phyloP scores from a whole-genome alignment of 2,113 vertebrate genomes.

The Chloroceryle aenea region DNA sequence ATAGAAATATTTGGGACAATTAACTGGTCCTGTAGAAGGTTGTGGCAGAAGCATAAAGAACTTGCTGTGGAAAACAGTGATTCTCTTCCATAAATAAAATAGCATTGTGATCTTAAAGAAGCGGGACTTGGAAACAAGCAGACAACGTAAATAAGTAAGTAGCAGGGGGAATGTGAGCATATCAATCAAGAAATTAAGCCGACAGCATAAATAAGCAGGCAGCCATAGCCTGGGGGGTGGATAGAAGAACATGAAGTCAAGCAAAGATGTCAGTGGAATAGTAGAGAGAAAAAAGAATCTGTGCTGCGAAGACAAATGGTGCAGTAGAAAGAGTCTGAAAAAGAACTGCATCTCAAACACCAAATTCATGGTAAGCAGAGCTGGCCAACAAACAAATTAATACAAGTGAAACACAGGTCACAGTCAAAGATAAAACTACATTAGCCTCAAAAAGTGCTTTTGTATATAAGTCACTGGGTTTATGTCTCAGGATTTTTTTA shows the following conservation, averaged over 20 bases:
- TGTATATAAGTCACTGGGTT: neutral
- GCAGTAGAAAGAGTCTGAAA: neutral
- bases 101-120: constrained; percentile 50
- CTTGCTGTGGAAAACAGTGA: constrained; percentile 41
- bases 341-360: constrained; percentile 1
- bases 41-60: constrained; percentile 65
- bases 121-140: constrained; percentile 53
- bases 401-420: constrained; percentile 18
- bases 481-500: constrained; percentile 4
- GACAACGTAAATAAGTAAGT: constrained; percentile 64
- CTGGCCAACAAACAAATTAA: constrained; percentile 23
- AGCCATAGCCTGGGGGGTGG: constrained; percentile 55
- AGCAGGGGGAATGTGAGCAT: constrained; percentile 66
- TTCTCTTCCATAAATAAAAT: constrained; percentile 66
- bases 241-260: constrained; percentile 38
- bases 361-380: neutral
- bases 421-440: neutral
- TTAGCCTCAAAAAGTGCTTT: constrained; percentile 14
- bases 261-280: constrained; percentile 48
- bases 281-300: neutral
- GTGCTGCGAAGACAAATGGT: constrained; percentile 33
- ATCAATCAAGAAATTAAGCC: constrained; percentile 74
- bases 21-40: constrained; percentile 50
- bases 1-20: constrained; percentile 32
- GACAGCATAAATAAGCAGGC: constrained; percentile 72